These are phyloP conservation scores for Nymphalis io DNA, from an alignment of 1,140 invertebrate species.

Conservation along the genomic window DNA sequence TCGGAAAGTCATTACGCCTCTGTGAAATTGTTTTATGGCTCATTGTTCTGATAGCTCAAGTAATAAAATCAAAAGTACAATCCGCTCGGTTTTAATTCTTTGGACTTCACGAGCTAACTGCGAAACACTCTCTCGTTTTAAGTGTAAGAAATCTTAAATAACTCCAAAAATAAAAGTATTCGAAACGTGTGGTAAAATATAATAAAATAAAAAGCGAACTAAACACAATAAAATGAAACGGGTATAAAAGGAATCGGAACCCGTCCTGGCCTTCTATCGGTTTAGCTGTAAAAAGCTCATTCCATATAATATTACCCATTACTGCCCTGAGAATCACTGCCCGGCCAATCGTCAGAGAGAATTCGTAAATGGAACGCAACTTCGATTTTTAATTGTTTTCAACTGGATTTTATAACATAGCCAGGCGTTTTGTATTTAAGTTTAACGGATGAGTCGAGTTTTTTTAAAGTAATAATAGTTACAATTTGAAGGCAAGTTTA, in stretches of 20 bases:
- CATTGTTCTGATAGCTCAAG: constrained; percentile 67
- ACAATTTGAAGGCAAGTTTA: constrained; percentile 10
- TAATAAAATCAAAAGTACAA: constrained; percentile 47
- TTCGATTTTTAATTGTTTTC: constrained; percentile 78
- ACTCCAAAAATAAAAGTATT: constrained; percentile 43
- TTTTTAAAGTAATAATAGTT: constrained; percentile 8
- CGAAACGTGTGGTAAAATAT: constrained; percentile 69
- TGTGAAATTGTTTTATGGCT: constrained; percentile 71
- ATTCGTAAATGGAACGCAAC: constrained; percentile 72
- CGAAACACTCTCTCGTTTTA: constrained; percentile 31
- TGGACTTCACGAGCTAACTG: constrained; percentile 13
- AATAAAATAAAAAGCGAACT: constrained; percentile 70
- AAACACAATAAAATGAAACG: constrained; percentile 73
- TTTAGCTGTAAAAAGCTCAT: constrained; percentile 78
- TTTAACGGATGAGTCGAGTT: constrained; percentile 13
- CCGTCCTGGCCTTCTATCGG: constrained; percentile 70
- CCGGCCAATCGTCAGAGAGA: constrained; percentile 63
- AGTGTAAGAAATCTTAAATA: constrained; percentile 34
- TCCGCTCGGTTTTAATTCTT: constrained; percentile 19
- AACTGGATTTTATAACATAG: constrained; percentile 60
- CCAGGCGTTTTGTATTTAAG: constrained; percentile 42
- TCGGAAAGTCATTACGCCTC: constrained; percentile 71
- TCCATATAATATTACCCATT: constrained; percentile 79
- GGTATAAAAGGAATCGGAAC: constrained; percentile 67
- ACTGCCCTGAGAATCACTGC: constrained; percentile 75